These are phyloP conservation scores for Argopecten irradians DNA, from an alignment of 1,140 invertebrate genomes.

Conservation along the genomic window DNA sequence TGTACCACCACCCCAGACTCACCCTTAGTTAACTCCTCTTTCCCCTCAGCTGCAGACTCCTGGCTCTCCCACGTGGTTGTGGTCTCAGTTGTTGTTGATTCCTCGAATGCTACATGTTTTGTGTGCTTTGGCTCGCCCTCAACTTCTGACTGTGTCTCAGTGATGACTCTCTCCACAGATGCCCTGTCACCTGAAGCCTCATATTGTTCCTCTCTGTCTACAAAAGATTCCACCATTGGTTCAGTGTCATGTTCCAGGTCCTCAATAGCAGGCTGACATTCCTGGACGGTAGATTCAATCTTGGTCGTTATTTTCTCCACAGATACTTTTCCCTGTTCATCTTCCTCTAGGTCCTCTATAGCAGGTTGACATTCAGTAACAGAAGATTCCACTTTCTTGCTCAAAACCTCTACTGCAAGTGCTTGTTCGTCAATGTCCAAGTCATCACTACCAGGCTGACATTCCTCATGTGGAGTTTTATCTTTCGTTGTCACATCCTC, in stretches of 20 bases:
- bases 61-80: not conserved
- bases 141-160: not conserved
- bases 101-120: not conserved
- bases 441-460: not conserved
- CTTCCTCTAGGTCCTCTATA: not conserved
- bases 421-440: not conserved
- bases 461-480: not conserved
- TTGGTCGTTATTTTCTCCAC: not conserved
- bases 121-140: not conserved
- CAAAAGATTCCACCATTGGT: not conserved
- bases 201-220: not conserved
- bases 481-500: not conserved
- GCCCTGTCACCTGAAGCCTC: not conserved
- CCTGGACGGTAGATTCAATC: not conserved
- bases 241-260: not conserved
- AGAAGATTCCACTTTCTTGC: not conserved
- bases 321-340: not conserved
- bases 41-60: not conserved
- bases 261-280: not conserved
- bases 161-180: not conserved
- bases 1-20: not conserved
- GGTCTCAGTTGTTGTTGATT: conserved; percentile 4
- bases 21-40: not conserved
- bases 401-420: not conserved
- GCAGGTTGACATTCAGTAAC: not conserved